Percentiles rank a stretch among this genome's conserved stretches.
phyloP scores from a whole-genome alignment of 2,113 vertebrate species.

The Athene cunicularia region DNA sequence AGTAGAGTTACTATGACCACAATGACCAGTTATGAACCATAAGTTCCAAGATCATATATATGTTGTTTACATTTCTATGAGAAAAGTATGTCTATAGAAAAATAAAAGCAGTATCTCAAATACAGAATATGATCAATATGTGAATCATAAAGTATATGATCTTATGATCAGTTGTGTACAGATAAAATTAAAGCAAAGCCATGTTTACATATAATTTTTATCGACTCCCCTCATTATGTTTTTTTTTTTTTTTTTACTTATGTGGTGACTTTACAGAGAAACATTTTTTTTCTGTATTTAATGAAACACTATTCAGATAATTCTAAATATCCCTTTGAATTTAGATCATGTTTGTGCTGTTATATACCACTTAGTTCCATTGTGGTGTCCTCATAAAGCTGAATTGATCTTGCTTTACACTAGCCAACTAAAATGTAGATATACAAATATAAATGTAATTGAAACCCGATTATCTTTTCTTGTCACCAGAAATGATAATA shows the following conservation, averaged over 20 bases:
- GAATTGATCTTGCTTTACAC: neutral
- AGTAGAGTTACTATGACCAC: neutral
- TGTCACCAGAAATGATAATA: neutral
- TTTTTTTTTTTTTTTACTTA: neutral
- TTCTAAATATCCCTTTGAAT: neutral
- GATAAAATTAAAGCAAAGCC: neutral
- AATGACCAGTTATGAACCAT: neutral
- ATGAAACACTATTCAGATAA: neutral
- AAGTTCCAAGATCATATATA: neutral
- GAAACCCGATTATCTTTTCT: neutral
- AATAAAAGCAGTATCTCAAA: neutral
- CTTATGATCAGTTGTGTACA: neutral
- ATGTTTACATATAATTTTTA: neutral
- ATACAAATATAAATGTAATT: neutral
- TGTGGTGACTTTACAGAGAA: fast-evolving
- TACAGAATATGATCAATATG: neutral
- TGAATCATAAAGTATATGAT: neutral
- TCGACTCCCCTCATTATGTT: fast-evolving
- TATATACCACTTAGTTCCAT: neutral
- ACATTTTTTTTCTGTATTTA: neutral
- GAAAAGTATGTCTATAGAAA: neutral
- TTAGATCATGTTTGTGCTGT: neutral
- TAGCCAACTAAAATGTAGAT: neutral
- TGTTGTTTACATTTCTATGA: neutral
- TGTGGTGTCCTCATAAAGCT: neutral